Percentiles rank a stretch among this genome's conserved stretches.
These are phyloP conservation scores for Papilio helenus DNA, from an alignment of 1,140 invertebrate species.

Conservation along the genomic window DNA sequence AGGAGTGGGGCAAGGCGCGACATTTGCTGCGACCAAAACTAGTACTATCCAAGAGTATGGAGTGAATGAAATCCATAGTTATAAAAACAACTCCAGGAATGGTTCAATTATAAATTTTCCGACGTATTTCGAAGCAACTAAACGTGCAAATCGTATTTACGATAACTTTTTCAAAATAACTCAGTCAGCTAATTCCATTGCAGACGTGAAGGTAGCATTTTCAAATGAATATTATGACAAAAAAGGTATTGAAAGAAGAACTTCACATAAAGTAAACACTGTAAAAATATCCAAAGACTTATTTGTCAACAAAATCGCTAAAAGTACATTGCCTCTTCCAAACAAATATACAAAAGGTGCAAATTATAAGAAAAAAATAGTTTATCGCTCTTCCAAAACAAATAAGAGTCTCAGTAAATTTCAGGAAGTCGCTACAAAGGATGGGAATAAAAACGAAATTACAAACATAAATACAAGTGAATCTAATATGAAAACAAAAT, in stretches of 20 bases:
- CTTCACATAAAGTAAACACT: background rate
- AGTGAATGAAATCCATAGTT: background rate
- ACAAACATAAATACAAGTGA: background rate
- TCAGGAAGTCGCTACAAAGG: background rate
- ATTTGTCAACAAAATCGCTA: background rate
- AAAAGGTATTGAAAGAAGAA: background rate
- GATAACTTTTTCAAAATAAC: constrained; percentile 18
- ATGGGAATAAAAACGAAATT: background rate
- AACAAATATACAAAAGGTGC: background rate
- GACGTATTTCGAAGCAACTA: background rate
- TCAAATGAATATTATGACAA: background rate
- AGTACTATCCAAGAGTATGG: background rate
- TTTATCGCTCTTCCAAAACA: background rate
- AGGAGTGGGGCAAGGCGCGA: background rate
- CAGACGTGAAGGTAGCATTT: background rate
- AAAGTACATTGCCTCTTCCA: background rate
- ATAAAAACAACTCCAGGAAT: background rate
- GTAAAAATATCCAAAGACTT: background rate
- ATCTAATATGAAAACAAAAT: background rate
- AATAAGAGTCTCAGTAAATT: background rate
- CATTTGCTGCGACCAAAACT: background rate
- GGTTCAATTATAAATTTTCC: background rate
- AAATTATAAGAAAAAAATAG: background rate
- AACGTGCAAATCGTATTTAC: constrained; percentile 8
- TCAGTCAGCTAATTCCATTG: background rate